phyloP scores from a whole-genome alignment of 2,888 invertebrate genomes.

The Neoitamus cyanurus region DNA sequence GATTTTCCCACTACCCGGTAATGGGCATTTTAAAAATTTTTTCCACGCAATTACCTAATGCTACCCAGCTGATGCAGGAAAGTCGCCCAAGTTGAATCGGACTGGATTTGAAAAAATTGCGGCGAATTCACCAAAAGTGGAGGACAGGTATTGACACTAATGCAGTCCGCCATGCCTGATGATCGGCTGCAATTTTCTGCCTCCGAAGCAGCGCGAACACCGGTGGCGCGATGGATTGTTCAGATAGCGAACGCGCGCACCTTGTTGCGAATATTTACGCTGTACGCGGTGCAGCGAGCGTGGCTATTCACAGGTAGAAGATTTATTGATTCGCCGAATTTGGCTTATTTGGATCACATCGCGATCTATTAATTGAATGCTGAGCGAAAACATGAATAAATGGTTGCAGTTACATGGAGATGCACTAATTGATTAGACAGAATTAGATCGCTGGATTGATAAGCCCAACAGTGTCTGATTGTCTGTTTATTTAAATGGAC shows the following conservation, averaged over 20 bases:
- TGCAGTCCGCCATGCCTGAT: not conserved
- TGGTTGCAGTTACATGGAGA: not conserved
- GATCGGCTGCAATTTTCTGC: slow-evolving; percentile 34
- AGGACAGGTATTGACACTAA: slow-evolving; percentile 42
- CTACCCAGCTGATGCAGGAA: not conserved
- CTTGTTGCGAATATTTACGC: not conserved
- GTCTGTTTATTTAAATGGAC: not conserved
- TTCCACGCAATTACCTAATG: not conserved
- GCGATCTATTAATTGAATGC: slow-evolving; percentile 14
- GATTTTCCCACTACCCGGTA: not conserved
- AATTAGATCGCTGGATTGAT: not conserved
- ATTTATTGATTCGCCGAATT: slow-evolving; percentile 22
- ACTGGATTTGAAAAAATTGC: not conserved
- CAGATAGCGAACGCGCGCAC: not conserved
- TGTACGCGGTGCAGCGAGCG: not conserved
- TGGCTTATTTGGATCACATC: slow-evolving; percentile 30
- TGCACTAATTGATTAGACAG: not conserved
- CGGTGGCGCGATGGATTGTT: slow-evolving; percentile 5
- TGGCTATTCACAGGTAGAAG: not conserved
- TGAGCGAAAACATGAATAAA: not conserved
- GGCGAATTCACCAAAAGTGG: slow-evolving; percentile 24
- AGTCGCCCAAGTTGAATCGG: not conserved
- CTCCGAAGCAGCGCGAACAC: not conserved
- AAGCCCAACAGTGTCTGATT: not conserved
- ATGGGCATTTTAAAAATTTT: not conserved